Evolutionary conservation across 2,113 vertebrate species (phyloP).

Genomic region (Eretmochelys imbricata): DNA sequence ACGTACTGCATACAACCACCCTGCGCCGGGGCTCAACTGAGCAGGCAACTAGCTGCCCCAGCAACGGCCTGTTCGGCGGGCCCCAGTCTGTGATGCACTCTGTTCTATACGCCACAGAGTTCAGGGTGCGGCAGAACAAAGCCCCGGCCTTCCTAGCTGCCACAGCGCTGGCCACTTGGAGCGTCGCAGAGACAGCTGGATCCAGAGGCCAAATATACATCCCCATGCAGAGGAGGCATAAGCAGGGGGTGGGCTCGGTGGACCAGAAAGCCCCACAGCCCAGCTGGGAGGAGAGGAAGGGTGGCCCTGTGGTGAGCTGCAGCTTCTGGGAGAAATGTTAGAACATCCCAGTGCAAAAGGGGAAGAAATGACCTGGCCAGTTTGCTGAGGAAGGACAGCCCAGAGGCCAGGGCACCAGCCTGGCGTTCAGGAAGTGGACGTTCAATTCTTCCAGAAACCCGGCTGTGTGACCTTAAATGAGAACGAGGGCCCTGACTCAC

Average conservation of each 20-base stretch:
- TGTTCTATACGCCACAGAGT: background rate
- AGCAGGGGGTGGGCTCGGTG: background rate
- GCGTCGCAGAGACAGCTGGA: background rate
- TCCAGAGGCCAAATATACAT: no score
- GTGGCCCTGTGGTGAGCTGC: no score
- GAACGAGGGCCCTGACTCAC: background rate
- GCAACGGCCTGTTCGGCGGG: background rate
- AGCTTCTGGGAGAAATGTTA: no score
- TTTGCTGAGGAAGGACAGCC: background rate
- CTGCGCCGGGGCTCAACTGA: background rate
- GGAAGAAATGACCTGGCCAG: background rate
- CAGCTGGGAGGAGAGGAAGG: background rate
- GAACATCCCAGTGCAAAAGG: no score
- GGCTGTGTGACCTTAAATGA: background rate
- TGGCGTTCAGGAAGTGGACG: background rate
- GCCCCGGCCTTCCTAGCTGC: background rate
- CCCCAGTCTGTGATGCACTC: background rate
- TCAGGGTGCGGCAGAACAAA: background rate
- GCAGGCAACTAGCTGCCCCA: background rate
- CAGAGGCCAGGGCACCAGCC: background rate
- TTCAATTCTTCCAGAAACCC: background rate
- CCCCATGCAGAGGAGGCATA: background rate
- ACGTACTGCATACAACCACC: background rate
- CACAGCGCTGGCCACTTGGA: background rate
- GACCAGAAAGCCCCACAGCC: background rate